phyloP scores from a whole-genome alignment of 2,888 invertebrate genomes.

The Tenthredo distinguenda region DNA sequence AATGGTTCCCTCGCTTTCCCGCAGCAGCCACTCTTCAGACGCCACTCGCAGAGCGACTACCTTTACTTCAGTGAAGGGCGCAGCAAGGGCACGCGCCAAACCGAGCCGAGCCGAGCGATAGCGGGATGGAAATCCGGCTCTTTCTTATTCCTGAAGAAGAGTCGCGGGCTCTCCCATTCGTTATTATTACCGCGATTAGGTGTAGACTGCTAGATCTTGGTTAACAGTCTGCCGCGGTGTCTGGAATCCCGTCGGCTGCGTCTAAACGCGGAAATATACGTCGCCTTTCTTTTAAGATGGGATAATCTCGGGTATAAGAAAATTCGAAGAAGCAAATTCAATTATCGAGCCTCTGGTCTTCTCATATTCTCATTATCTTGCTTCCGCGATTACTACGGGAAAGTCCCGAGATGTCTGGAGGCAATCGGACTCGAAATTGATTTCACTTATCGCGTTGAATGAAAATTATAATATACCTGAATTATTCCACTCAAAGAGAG shows the following conservation, averaged over 20 bases:
- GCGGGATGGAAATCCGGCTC: not conserved
- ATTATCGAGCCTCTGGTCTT: not conserved
- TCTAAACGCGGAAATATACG: not conserved
- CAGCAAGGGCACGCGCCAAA: conserved; percentile 35
- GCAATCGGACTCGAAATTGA: not conserved
- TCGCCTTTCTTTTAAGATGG: not conserved
- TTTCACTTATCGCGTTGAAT: not conserved
- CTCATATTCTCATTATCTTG: not conserved
- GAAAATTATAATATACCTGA: not conserved
- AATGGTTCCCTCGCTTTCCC: conserved; percentile 51
- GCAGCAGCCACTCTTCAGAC: conserved; percentile 29
- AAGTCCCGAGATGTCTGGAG: not conserved
- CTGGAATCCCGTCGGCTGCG: not conserved
- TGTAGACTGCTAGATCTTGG: not conserved
- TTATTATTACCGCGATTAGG: conserved; percentile 58
- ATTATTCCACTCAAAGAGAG: not conserved
- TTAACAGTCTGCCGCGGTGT: too few relatives aligned
- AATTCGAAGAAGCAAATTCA: not conserved
- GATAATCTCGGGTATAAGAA: not conserved
- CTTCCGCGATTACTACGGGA: not conserved
- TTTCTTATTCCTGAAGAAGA: not conserved
- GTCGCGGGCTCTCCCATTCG: conserved; percentile 58
- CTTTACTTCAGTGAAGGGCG: conserved; percentile 33
- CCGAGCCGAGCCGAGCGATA: not conserved
- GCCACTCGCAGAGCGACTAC: conserved; percentile 13